Evolutionary conservation across 2,797 vertebrate genomes (phyloP), one percentile per base, ranked within the genome.

Genomic region (Kryptolebias ocellatus): DNA sequence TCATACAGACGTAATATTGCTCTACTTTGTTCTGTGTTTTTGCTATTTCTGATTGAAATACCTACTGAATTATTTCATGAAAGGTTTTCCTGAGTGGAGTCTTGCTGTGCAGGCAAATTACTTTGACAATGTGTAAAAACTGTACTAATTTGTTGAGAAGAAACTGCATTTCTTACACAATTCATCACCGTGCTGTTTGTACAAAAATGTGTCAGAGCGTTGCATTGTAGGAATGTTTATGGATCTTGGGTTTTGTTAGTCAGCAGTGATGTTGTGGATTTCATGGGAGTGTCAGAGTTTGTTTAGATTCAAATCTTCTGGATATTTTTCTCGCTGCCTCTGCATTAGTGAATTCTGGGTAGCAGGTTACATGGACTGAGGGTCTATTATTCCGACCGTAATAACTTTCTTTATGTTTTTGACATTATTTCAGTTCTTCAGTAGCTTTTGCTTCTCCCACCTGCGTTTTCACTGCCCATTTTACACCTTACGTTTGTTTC

Each of bases 401-500:
- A 68, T 55, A 53, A 42, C 39, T 42, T 64, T 44, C 42, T 47
- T 44, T 24, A 49, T 59, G 42, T 28, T 61, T 75, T 27, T 58
- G 17, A 59, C 24, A 55, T 60, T 5, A 47, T n/a, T 34, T 67
- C 0, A 37, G 53, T 59, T 65, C 34, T 53, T 37, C 24, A 39
- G 10, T 47, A 20, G 31, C n/a, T 27, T 39, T 53, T 7, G 10
- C 8, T 54, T 31, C 14, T 37, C 45, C 46, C 54, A 45, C 60
- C 16, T 42, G 59, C 60, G 45, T 72, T 56, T 31, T 67, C 59
- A 28, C 44, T 49, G 27, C 62, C 62, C 57, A 52, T 56, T 82
- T 85, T 55, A 72, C 81, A 87, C 79, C 63, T 83, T 51, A 1
- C 70, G 60, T 71, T 68, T 27, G 53, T 86, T 78, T 60, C 52